Percentiles rank a stretch among this genome's conserved stretches.
Evolutionary conservation across 1,140 invertebrate species (phyloP).

Genomic region (Sipha flava): DNA sequence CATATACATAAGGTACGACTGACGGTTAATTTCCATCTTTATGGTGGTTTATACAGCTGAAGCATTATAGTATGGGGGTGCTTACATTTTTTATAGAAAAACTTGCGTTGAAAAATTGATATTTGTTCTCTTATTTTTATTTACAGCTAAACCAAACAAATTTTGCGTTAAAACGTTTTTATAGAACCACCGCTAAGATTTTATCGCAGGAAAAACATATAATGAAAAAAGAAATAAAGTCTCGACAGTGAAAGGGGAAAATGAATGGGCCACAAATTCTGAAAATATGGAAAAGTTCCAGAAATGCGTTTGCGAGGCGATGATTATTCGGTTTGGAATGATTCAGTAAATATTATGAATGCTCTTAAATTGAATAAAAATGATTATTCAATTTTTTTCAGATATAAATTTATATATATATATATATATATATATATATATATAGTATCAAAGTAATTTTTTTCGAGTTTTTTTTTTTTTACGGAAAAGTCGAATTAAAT

Average conservation of each 20-base stretch:
- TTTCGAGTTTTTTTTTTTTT: neutral
- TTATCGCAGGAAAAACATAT: neutral
- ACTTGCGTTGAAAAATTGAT: neutral
- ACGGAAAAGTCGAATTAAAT: neutral
- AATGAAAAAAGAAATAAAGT: too few relatives aligned
- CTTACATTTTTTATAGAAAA: neutral
- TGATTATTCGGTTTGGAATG: neutral
- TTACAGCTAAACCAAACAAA: neutral
- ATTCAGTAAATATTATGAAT: neutral
- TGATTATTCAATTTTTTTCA: neutral
- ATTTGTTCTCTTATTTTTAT: neutral
- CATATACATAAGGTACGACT: neutral
- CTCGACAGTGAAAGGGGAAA: too few relatives aligned
- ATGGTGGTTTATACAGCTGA: neutral
- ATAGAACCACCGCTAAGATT: neutral
- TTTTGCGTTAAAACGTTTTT: neutral
- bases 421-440: too few relatives aligned
- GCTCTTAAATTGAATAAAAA: neutral
- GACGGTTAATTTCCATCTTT: constrained; percentile 27
- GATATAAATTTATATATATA: too few relatives aligned
- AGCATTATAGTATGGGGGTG: neutral
- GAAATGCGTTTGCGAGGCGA: neutral
- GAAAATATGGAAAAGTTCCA: neutral
- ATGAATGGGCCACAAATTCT: too few relatives aligned
- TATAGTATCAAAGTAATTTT: too few relatives aligned